Percentiles rank a stretch among this genome's conserved stretches.
Conservation (phyloP, 2,888 invertebrate genomes). For the Stegana nigrithorax region DNA sequence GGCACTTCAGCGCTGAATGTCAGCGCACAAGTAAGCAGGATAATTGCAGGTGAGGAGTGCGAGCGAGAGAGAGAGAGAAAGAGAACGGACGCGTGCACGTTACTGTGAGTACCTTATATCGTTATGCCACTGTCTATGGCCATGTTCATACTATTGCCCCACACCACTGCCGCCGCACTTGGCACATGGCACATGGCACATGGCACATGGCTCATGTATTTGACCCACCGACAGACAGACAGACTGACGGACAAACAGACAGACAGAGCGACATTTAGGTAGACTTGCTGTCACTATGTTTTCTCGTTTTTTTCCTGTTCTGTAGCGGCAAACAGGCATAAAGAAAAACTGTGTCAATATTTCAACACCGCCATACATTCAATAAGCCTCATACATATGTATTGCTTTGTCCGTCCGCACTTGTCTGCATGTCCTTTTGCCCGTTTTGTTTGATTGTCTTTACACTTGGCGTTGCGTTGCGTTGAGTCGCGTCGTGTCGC, state of each 20-base stretch:
- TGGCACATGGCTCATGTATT: no score
- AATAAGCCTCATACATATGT: neutral
- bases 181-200: no score
- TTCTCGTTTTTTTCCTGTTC: neutral
- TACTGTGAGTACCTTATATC: no score
- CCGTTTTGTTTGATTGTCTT: neutral
- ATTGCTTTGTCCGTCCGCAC: neutral
- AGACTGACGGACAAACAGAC: neutral
- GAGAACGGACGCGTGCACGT: no score
- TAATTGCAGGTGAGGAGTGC: conserved; percentile 5
- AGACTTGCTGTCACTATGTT: neutral
- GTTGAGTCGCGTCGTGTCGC: neutral
- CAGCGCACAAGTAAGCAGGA: neutral
- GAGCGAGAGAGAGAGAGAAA: no score
- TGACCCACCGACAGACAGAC: no score
- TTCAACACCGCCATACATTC: neutral
- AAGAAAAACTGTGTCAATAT: no score
- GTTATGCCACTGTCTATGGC: no score
- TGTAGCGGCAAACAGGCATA: neutral
- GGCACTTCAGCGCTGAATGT: conserved; percentile 7
- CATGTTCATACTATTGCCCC: no score
- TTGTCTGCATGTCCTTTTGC: neutral
- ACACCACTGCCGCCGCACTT: no score
- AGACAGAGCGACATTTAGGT: neutral
- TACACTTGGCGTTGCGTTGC: neutral